Base-by-base conservation (phyloP, 2,888 invertebrate species). In the Aquatica leii region DNA sequence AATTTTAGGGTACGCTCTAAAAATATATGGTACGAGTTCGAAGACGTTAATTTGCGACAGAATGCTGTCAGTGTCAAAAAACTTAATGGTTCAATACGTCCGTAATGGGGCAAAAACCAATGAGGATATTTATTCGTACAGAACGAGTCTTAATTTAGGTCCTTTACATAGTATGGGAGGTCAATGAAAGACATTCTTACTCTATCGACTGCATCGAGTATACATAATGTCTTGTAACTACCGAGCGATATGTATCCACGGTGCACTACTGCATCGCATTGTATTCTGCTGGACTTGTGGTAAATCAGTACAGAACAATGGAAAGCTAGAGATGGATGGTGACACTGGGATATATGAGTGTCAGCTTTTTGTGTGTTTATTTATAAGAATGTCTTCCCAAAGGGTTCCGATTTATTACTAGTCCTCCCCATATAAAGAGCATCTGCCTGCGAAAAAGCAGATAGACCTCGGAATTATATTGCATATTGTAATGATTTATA, bases 401-500 rank as follows among this genome's bases (percentile, higher is more conserved):
- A 70, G 72, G 72, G 73, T 73, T 70, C 70, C 72, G 72, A 74
- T 74, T 74, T 73, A 74, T 74, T 73, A 69, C 69, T 66, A 65
- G 69, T 68, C 67, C 69, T 65, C 68, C 68, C 71, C 67, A 69
- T 61, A 61, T 65, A 65, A 82, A 81, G 82, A 80, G 80, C 82
- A 82, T 82, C 82, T 81, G 82, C 81, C 81, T 77, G 80, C 78
- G 79, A 80, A 80, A 80, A 80, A 80, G 76, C 79, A 79, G 80
- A 80, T 79, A 81, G 80, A 80, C 80, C 79, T 80, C 79, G 78
- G 81, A 82, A 82, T 82, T 82, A 82, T 82, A 82, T 82, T 82
- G 81, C 82, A 81, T 81, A 82, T 82, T 82, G 81, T 81, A 81
- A 81, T 82, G 82, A 82, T 82, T 82, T 82, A 82, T 81, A 80